Conservation (phyloP, 2,888 invertebrate genomes). For the Acleris cristana region DNA sequence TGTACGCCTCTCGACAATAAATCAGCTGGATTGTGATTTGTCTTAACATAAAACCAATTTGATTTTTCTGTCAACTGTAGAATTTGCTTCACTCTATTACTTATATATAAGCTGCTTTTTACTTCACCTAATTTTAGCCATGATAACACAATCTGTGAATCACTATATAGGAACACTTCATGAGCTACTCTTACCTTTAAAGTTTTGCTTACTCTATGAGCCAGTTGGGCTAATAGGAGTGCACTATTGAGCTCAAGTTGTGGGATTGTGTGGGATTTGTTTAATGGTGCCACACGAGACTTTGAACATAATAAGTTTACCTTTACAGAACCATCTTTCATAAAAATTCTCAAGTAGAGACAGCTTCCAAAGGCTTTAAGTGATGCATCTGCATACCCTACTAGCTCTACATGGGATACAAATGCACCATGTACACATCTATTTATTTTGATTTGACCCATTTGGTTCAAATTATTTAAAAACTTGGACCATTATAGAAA, state of each 20-base stretch:
- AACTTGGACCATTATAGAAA: conserved; percentile 18
- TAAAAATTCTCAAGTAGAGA: conserved; percentile 36
- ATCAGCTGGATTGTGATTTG: conserved; percentile 20
- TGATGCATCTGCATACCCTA: conserved; percentile 39
- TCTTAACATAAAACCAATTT: conserved; percentile 16
- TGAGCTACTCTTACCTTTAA: not conserved
- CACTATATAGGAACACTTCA: conserved; percentile 15
- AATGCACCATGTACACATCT: not conserved
- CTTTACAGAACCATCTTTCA: conserved; percentile 14
- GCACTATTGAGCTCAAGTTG: conserved; percentile 26
- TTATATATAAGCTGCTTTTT: conserved; percentile 6
- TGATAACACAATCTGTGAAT: conserved; percentile 22
- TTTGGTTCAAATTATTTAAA: conserved; percentile 3
- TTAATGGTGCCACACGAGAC: conserved; percentile 33
- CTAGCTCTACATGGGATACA: conserved; percentile 21
- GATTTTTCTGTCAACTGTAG: not conserved
- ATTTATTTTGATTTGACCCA: conserved; percentile 7
- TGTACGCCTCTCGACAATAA: conserved; percentile 6
- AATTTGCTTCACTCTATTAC: conserved; percentile 23
- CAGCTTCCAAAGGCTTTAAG: conserved; percentile 37
- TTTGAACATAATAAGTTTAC: conserved; percentile 36
- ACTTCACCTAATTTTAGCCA: conserved; percentile 11
- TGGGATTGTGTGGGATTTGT: conserved; percentile 36
- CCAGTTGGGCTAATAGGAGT: conserved; percentile 25
- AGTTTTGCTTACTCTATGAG: not conserved